phyloP scores from a whole-genome alignment of 2,113 vertebrate species.

The Falcunculus frontatus region DNA sequence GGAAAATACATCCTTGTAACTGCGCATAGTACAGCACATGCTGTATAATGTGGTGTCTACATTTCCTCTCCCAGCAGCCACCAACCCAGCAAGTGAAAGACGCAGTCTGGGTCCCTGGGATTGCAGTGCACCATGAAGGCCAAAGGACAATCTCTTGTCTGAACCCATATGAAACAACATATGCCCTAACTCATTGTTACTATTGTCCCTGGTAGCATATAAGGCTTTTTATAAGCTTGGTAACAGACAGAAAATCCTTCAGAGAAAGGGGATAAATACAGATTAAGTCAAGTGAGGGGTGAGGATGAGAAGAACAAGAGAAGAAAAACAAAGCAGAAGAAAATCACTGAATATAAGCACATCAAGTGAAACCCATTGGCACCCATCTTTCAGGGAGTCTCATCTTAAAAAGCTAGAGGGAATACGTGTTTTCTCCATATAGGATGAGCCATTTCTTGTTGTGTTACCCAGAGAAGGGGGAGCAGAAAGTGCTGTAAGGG shows the following conservation, averaged over 20 bases:
- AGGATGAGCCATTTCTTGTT: not conserved
- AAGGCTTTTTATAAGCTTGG: not conserved
- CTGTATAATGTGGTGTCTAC: not conserved
- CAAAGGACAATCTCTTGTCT: not conserved
- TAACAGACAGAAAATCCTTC: not conserved
- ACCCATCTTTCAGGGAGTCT: not conserved
- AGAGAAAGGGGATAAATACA: not conserved
- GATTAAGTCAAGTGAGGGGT: not conserved
- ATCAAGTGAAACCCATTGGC: not conserved
- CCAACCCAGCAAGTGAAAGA: not conserved
- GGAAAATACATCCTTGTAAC: not conserved
- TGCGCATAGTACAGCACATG: not conserved
- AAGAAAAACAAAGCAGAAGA: not conserved
- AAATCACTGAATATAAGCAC: not conserved
- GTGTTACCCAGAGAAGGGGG: not conserved
- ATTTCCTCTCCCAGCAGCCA: not conserved
- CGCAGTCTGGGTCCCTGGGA: not conserved
- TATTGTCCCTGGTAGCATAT: not conserved
- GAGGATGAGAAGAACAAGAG: not conserved
- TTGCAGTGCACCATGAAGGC: not conserved
- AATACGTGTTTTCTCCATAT: not conserved
- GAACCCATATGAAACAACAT: not conserved
- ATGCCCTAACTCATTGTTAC: not conserved
- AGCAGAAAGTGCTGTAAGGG: not conserved
- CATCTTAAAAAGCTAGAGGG: not conserved